Evolutionary conservation across 2,113 vertebrate genomes (phyloP).

Genomic region (Mobula birostris): DNA sequence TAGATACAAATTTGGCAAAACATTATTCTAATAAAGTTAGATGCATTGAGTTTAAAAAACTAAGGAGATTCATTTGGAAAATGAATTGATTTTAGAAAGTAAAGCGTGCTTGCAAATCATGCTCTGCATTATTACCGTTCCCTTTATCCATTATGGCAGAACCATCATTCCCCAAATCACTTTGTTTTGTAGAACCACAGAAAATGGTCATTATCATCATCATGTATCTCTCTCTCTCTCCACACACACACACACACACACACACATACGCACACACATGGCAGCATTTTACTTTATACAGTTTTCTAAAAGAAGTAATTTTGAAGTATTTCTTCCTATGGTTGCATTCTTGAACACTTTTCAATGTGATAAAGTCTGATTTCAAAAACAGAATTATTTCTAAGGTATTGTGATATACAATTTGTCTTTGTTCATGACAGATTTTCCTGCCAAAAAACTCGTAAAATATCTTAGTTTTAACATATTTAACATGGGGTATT

Average conservation of each 20-base stretch:
- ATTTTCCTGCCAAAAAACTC: conserved; percentile 1
- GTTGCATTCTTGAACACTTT: neutral
- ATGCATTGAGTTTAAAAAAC: conserved; percentile 7
- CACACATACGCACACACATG: neutral
- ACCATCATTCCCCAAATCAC: neutral
- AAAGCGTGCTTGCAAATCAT: conserved; percentile 13
- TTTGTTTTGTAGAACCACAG: conserved; percentile 1
- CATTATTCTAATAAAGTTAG: conserved; percentile 28
- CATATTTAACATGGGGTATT: neutral
- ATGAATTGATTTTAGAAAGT: conserved; percentile 21
- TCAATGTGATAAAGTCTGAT: neutral
- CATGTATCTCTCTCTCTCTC: neutral
- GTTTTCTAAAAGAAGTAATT: neutral
- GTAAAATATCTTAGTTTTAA: neutral
- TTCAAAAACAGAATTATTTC: conserved; percentile 15
- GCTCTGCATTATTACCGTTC: conserved; percentile 4
- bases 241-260: neutral
- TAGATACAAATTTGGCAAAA: conserved; percentile 21
- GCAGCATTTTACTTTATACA: neutral
- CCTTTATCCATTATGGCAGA: neutral
- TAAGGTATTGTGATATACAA: neutral
- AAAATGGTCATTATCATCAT: neutral
- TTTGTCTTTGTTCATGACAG: neutral
- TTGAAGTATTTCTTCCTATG: conserved; percentile 8
- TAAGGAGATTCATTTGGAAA: conserved; percentile 5